Evolutionary conservation across 2,888 invertebrate genomes (phyloP), one percentile per base, ranked within the genome.

Genomic region (Plagodis dolabraria): DNA sequence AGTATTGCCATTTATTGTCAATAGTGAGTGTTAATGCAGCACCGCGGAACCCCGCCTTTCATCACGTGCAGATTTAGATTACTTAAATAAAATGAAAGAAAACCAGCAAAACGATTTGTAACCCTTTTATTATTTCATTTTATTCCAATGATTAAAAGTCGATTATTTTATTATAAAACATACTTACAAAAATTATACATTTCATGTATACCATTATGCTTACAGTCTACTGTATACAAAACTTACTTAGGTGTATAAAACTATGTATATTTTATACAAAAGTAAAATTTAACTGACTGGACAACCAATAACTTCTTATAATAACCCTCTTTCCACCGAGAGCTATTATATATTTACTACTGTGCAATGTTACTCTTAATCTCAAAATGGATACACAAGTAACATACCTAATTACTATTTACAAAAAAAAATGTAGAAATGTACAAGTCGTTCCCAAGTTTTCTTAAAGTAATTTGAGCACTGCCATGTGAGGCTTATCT

Each of bases 231-330:
- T 58, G 59, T 65, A 61, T 63, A 64, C 47, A 55, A 60, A 49
- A 60, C 48, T 67, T 63, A 57, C 46, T 67, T 63, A 57, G 53
- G 60, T 45, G 45, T 47, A 48, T 62, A 48, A 63, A 64, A 62
- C 65, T 72, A 64, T 60, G 53, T 71, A 69, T 75, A 68, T 74
- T 75, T 73, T 72, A 75, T 72, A 76, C 71, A 73, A 78, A 77
- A 76, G 22, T 53, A 74, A 75, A 79, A 79, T 80, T 81, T 80
- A 82, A 78, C 72, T 88, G 89, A 89, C 89, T 89, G 83, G 86
- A 83, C 45, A 84, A 77, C 35, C 50, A 33, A 51, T 47, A 54
- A 50, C 35, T 48, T 52, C 53, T 38, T 11, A 47, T 12, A 50
- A 53, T 65, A 67, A 70, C 71, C 63, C 67, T 58, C 70, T 69